Base-by-base conservation (phyloP, 2,113 vertebrate genomes). In the Balaenoptera acutorostrata region DNA sequence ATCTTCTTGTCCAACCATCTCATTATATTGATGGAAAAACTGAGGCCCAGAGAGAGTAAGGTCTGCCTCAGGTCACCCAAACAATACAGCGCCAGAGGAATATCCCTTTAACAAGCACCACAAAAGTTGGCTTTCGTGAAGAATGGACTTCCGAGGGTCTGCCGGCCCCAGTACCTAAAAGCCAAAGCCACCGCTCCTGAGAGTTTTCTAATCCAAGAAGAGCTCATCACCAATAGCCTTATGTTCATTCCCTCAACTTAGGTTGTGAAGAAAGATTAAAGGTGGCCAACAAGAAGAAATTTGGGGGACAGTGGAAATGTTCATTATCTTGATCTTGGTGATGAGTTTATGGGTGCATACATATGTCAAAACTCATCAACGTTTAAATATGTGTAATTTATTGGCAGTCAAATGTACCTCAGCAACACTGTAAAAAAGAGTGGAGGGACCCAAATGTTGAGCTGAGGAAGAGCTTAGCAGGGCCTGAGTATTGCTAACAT, bases 11-110 rank as follows among this genome's bases (percentile, higher is more conserved):
- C 29, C 75, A 90, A 66, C 13, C 2, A 5, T 85, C 52, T 88
- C 49, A 82, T 89, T 93, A 93, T 87, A 90, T 66, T 95, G 80
- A 82, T 85, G 49, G 68, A 78, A 87, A 94, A 92, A 77, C 80
- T 69, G 20, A 61, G 17, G 25, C n/a, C 74, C 49, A 86, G 46
- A 94, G 57, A 93, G 11, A 39, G 44, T 29, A 75, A 81, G 15
- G 44, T 71, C 12, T 64, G 41, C 27, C 31, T 68, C 39, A 68
- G 61, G 25, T 66, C 64, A 93, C 21, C 12, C 27, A 74, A 87
- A 90, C 49, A 5, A 80, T n/a, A 59, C 18, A 87, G 44, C 23
- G 33, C 63, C 57, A 68, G 81, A 71, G 17, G 25, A 94, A 85
- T 61, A 64, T 36, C 44, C 68, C 17, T 72, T 44, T 41, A 88